Conservation (phyloP, 2,888 invertebrate species). For the Coremacera marginata region DNA sequence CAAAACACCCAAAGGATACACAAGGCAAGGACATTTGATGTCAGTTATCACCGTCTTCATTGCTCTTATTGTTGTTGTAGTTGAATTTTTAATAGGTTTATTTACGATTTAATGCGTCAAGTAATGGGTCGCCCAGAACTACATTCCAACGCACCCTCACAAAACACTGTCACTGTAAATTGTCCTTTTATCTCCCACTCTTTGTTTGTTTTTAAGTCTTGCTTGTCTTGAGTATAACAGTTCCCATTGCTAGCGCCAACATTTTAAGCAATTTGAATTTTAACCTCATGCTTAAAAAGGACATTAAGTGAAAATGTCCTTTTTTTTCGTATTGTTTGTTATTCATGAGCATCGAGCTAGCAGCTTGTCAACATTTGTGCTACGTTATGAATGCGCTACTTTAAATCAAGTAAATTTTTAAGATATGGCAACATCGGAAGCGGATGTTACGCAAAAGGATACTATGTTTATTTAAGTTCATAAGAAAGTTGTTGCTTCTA, state of each 20-base stretch:
- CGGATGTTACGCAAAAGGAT: not conserved
- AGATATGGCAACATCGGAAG: not conserved
- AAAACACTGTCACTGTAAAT: not conserved
- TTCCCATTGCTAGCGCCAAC: not conserved
- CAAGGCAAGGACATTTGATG: constrained; percentile 3
- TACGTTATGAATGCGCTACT: not conserved
- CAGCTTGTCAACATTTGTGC: not conserved
- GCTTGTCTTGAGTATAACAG: not conserved
- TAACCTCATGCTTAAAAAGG: constrained; percentile 1
- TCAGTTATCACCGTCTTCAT: not conserved
- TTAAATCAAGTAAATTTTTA: constrained; percentile 7
- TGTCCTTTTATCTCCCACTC: no score
- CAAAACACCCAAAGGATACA: constrained; percentile 5
- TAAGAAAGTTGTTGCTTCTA: no score
- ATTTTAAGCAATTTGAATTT: constrained; percentile 5
- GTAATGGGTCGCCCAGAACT: constrained; percentile 13
- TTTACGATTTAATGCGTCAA: constrained; percentile 35
- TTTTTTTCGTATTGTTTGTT: not conserved
- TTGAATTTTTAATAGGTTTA: constrained; percentile 30
- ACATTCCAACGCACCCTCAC: not conserved
- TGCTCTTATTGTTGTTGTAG: constrained; percentile 4
- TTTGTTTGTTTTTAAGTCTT: no score
- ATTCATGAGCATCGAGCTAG: not conserved
- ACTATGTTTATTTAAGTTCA: not conserved
- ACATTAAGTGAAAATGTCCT: constrained; percentile 7